Conservation (phyloP, 2,888 invertebrate species). For the Hedya salicella region DNA sequence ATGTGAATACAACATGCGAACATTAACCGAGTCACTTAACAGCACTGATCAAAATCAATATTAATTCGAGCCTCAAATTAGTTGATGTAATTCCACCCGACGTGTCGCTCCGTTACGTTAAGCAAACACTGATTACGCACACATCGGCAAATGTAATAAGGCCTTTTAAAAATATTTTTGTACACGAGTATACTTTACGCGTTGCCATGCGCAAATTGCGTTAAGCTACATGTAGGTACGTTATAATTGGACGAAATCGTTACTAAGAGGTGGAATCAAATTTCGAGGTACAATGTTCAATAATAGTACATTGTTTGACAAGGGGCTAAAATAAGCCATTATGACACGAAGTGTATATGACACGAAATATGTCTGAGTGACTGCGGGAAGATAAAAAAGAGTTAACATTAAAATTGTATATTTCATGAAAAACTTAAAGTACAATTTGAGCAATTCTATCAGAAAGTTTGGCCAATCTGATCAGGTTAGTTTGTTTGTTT, state of each 20-base stretch:
- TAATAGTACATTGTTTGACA: no score
- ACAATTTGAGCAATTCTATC: no score
- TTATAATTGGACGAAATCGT: slow-evolving; percentile 14
- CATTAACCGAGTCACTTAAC: slow-evolving; percentile 8
- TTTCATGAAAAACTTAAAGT: no score
- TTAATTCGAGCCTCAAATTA: slow-evolving; percentile 42
- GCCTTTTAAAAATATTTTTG: slow-evolving; percentile 26
- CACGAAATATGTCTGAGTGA: no score
- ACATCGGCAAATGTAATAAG: slow-evolving; percentile 16
- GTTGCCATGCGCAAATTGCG: neutral
- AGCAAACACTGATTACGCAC: slow-evolving; percentile 41
- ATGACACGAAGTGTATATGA: no score
- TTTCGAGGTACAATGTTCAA: no score
- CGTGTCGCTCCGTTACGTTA: slow-evolving; percentile 36
- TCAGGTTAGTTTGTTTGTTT: no score
- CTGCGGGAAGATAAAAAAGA: no score
- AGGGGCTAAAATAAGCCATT: no score
- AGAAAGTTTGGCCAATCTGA: no score
- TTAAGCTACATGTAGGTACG: slow-evolving; percentile 3
- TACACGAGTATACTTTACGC: slow-evolving; percentile 8
- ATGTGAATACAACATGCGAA: neutral
- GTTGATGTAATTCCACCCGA: slow-evolving; percentile 39
- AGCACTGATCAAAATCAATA: slow-evolving; percentile 43
- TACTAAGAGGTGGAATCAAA: neutral
- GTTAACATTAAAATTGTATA: no score